Evolutionary conservation across 2,797 vertebrate genomes (phyloP).

Genomic region (Selene dorsalis): DNA sequence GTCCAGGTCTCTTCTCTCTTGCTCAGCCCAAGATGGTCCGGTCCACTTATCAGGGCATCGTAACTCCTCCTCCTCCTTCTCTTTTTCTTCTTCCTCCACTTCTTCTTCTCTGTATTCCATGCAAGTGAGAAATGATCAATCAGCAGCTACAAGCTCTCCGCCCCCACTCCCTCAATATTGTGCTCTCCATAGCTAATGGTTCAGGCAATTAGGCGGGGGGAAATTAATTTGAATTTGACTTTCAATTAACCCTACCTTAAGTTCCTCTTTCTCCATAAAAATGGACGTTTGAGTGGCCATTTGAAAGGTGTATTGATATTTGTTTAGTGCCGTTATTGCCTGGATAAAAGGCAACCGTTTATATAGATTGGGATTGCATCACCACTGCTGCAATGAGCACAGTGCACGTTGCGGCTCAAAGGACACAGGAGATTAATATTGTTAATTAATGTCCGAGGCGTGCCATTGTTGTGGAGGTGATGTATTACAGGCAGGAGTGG

Average conservation of each 20-base stretch:
- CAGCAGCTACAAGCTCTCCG: slow-evolving; percentile 61
- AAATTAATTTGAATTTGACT: slow-evolving; percentile 91
- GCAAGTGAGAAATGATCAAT: slow-evolving; percentile 83
- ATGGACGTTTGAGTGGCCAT: slow-evolving; percentile 82
- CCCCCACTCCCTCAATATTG: slow-evolving; percentile 57
- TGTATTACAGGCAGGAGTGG: slow-evolving; percentile 83
- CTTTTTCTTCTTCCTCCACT: slow-evolving; percentile 43
- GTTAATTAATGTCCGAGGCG: slow-evolving; percentile 85
- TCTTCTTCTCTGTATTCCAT: slow-evolving; percentile 43
- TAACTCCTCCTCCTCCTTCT: slow-evolving; percentile 68
- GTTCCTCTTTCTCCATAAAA: slow-evolving; percentile 86
- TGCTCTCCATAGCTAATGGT: slow-evolving; percentile 83
- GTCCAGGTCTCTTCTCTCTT: slow-evolving; percentile 83
- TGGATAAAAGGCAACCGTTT: slow-evolving; percentile 81
- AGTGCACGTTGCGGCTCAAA: slow-evolving; percentile 74
- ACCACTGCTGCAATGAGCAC: slow-evolving; percentile 66
- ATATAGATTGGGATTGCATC: slow-evolving; percentile 87
- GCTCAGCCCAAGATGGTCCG: slow-evolving; percentile 71
- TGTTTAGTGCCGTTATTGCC: slow-evolving; percentile 86
- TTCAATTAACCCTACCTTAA: slow-evolving; percentile 89
- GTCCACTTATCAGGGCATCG: slow-evolving; percentile 77
- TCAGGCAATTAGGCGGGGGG: slow-evolving; percentile 82
- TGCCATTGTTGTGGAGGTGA: slow-evolving; percentile 84
- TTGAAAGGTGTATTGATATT: slow-evolving; percentile 86
- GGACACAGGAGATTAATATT: slow-evolving; percentile 84